Percentiles rank a stretch among this genome's conserved stretches.
Conservation (phyloP, 2,113 vertebrate genomes). For the Amblyornis subalaris region DNA sequence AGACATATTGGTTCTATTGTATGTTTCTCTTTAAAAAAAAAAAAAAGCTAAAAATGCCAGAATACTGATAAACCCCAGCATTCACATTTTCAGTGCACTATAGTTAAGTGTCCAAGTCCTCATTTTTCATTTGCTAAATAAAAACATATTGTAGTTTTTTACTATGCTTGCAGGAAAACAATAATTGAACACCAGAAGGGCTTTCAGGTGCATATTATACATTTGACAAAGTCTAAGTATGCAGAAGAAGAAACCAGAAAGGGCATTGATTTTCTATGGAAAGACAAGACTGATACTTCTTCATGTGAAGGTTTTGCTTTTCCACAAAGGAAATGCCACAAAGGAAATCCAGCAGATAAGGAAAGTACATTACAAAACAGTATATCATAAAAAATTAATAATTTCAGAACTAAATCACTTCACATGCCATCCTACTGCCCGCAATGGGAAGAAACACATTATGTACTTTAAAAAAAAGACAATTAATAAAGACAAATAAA, state of each 20-base stretch:
- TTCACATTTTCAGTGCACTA: background rate
- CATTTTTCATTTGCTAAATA: slow-evolving; percentile 28
- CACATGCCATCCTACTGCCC: background rate
- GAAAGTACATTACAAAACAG: background rate
- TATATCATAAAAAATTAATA: background rate
- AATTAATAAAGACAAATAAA: background rate
- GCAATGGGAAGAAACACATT: background rate
- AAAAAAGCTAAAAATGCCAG: background rate
- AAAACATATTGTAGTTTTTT: slow-evolving; percentile 21
- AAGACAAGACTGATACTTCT: slow-evolving; percentile 15
- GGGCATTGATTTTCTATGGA: slow-evolving; percentile 31
- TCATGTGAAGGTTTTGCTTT: slow-evolving; percentile 38
- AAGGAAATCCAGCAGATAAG: background rate
- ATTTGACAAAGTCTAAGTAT: slow-evolving; percentile 39
- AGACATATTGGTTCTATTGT: background rate
- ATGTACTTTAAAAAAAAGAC: background rate
- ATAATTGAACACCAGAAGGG: slow-evolving; percentile 29
- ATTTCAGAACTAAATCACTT: background rate
- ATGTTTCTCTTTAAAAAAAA: background rate
- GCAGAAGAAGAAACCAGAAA: slow-evolving; percentile 35
- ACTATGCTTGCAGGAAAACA: slow-evolving; percentile 36
- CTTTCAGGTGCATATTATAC: background rate
- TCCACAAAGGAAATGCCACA: background rate
- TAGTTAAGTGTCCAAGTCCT: slow-evolving; percentile 12
- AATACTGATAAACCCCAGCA: background rate